Percentiles rank a stretch among this genome's conserved stretches.
phyloP scores from a whole-genome alignment of 1,140 invertebrate genomes.

The Planococcus citri region DNA sequence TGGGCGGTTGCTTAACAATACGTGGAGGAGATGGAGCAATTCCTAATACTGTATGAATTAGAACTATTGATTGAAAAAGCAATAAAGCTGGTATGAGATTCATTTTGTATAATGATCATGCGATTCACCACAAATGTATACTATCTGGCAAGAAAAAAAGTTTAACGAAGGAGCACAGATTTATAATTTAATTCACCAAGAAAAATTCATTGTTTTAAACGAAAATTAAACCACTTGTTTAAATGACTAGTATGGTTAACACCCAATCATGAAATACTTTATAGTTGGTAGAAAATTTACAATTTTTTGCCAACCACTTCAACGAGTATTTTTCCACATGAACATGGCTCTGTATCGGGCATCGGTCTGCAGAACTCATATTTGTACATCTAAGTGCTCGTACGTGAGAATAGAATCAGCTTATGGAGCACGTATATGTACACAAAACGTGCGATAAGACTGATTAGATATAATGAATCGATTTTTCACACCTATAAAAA shows the following conservation, averaged over 20 bases:
- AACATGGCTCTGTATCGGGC: too few species aligned
- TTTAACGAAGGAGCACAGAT: not conserved
- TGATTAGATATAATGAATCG: too few species aligned
- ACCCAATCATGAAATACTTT: not conserved
- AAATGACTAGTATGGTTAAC: not conserved
- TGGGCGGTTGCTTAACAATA: conserved; percentile 81
- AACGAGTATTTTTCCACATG: too few species aligned
- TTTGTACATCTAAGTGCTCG: too few species aligned
- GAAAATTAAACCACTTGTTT: not conserved
- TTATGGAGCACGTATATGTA: too few species aligned
- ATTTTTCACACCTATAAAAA: too few species aligned
- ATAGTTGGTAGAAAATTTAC: too few species aligned
- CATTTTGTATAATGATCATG: not conserved
- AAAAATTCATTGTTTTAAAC: not conserved
- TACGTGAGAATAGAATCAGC: too few species aligned
- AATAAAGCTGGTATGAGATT: not conserved
- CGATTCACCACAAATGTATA: not conserved
- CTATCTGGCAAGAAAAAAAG: not conserved
- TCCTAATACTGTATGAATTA: not conserved
- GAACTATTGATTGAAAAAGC: not conserved
- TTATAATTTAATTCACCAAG: not conserved
- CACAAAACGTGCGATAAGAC: too few species aligned
- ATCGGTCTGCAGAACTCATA: too few species aligned
- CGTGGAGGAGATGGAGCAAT: conserved; percentile 68
- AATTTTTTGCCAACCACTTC: too few species aligned